phyloP scores from a whole-genome alignment of 2,797 vertebrate species.

The Mastacembelus armatus region DNA sequence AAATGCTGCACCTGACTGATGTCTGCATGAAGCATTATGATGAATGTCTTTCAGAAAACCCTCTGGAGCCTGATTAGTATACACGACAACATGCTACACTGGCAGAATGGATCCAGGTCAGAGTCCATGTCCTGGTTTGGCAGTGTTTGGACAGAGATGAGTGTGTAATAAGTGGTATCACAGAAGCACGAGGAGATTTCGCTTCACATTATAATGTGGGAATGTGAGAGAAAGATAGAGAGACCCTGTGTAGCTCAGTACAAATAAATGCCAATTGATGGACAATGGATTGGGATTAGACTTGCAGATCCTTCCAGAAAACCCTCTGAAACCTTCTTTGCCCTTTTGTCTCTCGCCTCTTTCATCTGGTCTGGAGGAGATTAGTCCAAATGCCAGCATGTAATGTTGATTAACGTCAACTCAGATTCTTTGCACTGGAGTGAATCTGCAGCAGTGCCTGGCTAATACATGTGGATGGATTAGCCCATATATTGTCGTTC shows the following conservation, averaged over 20 bases:
- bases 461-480: constrained; percentile 18
- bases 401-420: constrained; percentile 53
- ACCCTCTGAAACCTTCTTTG: constrained; percentile 38
- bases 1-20: not conserved
- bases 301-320: constrained; percentile 45
- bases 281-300: constrained; percentile 57
- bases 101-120: not conserved
- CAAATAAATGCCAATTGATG: constrained; percentile 44
- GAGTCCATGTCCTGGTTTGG: not conserved
- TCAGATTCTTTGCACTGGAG: constrained; percentile 17
- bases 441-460: constrained; percentile 11
- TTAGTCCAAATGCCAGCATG: constrained; percentile 50
- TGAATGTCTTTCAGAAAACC: not conserved
- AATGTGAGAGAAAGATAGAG: constrained; percentile 13
- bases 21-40: too few relatives aligned
- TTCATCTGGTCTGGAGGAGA: constrained; percentile 54
- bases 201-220: not conserved
- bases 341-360: constrained; percentile 47
- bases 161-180: not conserved
- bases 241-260: constrained; percentile 15
- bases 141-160: not conserved
- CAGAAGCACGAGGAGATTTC: not conserved
- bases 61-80: not conserved
- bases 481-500: constrained; percentile 16
- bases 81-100: constrained; percentile 1